A percentile compares a stretch with the other conserved stretches of the same genome.
phyloP scores from a whole-genome alignment of 2,888 invertebrate species.

The Apomyelois bistriatella region DNA sequence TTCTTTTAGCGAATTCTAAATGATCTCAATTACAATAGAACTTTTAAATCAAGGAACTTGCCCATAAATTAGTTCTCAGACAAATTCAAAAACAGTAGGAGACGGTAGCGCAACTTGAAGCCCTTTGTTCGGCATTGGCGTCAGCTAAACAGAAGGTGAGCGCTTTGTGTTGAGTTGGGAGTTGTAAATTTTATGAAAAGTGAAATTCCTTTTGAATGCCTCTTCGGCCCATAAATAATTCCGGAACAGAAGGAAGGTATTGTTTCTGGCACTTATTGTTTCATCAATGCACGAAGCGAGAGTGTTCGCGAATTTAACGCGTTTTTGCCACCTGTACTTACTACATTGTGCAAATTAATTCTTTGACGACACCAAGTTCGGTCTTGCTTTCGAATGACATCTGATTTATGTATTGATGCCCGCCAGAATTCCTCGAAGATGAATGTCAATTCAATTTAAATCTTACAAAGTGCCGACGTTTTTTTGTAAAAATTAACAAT shows the following conservation, averaged over 20 bases:
- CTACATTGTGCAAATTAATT: slow-evolving; percentile 46
- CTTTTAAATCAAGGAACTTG: slow-evolving; percentile 63
- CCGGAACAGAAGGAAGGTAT: slow-evolving; percentile 69
- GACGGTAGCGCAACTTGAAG: slow-evolving; percentile 73
- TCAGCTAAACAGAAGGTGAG: slow-evolving; percentile 79
- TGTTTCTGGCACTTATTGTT: slow-evolving; percentile 76
- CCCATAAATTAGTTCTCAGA: slow-evolving; percentile 71
- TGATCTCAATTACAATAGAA: slow-evolving; percentile 72
- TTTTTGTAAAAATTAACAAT: background rate
- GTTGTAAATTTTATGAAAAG: slow-evolving; percentile 80
- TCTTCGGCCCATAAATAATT: slow-evolving; percentile 73
- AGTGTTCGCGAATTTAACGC: slow-evolving; percentile 61
- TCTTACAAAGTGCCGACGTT: background rate
- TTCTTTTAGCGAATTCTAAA: slow-evolving; percentile 48
- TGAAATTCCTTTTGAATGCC: slow-evolving; percentile 79
- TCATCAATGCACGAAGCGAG: slow-evolving; percentile 67
- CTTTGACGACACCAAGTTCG: slow-evolving; percentile 27
- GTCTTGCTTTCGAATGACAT: slow-evolving; percentile 34
- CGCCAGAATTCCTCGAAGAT: slow-evolving; percentile 5
- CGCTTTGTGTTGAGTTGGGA: slow-evolving; percentile 62
- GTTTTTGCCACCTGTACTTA: slow-evolving; percentile 53
- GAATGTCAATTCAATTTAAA: slow-evolving; percentile 1
- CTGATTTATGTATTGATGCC: slow-evolving; percentile 18
- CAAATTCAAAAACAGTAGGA: slow-evolving; percentile 79
- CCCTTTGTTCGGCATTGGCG: slow-evolving; percentile 71